phyloP scores from a whole-genome alignment of 2,888 invertebrate genomes.

The Dexiosoma caninum region DNA sequence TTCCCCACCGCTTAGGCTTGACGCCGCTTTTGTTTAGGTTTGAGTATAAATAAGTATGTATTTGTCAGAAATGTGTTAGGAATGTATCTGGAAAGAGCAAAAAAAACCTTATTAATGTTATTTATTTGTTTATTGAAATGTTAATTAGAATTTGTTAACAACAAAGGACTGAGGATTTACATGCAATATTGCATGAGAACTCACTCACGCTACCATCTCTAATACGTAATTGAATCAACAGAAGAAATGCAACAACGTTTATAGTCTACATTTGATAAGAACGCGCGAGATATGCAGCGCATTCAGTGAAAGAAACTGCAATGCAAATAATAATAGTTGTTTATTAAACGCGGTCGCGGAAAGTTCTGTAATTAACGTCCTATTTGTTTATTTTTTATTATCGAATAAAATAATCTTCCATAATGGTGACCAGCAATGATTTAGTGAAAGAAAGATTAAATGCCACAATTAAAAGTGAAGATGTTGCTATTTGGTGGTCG shows the following conservation, averaged over 20 bases:
- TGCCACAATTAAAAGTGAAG: conserved; percentile 69
- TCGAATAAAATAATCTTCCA: not conserved
- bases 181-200: too few relatives aligned
- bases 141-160: too few relatives aligned
- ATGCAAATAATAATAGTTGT: conserved; percentile 15
- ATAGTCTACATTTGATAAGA: conserved; percentile 23
- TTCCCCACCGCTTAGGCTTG: too few relatives aligned
- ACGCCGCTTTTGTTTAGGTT: too few relatives aligned
- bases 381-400: too few relatives aligned
- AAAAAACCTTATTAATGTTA: too few relatives aligned
- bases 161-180: too few relatives aligned
- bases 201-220: too few relatives aligned
- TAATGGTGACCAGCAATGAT: conserved; percentile 63
- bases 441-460: conserved; percentile 67
- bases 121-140: too few relatives aligned
- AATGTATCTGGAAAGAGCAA: too few relatives aligned
- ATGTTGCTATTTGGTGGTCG: conserved; percentile 73
- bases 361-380: conserved; percentile 27
- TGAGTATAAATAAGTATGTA: too few relatives aligned
- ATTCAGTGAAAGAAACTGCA: not conserved
- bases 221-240: not conserved
- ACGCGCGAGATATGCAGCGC: not conserved
- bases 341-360: not conserved
- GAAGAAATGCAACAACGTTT: not conserved
- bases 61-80: too few relatives aligned